phyloP scores from a whole-genome alignment of 2,113 vertebrate species.

The Apodemus speciosus region DNA sequence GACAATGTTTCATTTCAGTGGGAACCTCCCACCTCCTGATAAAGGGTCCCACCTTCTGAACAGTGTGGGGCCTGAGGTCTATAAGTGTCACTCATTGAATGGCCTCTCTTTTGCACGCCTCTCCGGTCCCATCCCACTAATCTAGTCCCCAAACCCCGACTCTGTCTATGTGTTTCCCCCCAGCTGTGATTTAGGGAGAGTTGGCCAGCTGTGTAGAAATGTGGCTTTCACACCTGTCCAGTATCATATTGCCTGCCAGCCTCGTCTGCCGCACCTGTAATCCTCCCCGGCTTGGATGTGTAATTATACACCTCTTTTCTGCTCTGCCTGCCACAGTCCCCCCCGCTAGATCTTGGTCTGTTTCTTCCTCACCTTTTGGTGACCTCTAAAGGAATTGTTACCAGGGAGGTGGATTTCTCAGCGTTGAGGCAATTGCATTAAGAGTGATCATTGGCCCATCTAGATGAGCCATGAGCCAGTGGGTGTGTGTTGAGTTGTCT shows the following conservation, averaged over 20 bases:
- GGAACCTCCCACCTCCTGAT: neutral
- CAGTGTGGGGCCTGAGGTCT: neutral
- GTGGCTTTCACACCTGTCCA: constrained; percentile 66
- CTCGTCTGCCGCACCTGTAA: constrained; percentile 46
- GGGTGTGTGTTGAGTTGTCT: neutral
- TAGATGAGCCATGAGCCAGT: neutral
- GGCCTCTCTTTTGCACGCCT: neutral
- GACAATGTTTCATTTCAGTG: neutral
- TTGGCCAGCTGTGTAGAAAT: constrained; percentile 31
- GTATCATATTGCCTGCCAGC: constrained; percentile 70
- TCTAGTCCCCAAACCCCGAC: neutral
- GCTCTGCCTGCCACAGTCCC: neutral
- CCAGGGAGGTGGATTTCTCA: constrained; percentile 25
- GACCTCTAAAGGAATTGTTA: constrained; percentile 45
- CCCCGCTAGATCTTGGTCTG: constrained; percentile 11
- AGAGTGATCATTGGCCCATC: neutral
- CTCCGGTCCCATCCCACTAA: neutral
- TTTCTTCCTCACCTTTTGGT: constrained; percentile 23
- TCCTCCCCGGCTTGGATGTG: constrained; percentile 43
- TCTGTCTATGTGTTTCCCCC: neutral
- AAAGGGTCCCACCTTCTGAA: neutral
- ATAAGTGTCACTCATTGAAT: neutral
- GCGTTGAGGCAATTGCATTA: neutral
- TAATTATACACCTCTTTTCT: constrained; percentile 59
- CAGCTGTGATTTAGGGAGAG: constrained; percentile 70